Conservation (phyloP, 2,797 vertebrate genomes). For the Enteromius paludinosus region DNA sequence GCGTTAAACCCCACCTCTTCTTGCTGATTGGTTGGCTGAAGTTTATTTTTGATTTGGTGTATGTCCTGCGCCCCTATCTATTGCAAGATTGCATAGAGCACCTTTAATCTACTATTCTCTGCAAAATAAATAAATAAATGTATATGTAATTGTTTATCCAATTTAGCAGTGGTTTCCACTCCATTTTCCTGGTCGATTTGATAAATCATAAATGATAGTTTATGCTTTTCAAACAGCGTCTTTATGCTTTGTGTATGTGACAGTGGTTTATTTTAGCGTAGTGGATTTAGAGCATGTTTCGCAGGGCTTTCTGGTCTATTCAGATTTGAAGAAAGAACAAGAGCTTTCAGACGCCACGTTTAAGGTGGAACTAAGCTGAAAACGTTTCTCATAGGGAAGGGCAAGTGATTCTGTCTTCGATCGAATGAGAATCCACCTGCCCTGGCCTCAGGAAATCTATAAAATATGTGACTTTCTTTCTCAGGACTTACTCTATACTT, state of each 20-base stretch:
- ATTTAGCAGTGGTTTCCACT: neutral
- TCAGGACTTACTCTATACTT: slow-evolving; percentile 10
- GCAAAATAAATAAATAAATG: no score
- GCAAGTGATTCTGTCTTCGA: slow-evolving; percentile 24
- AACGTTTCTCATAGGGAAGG: slow-evolving; percentile 24
- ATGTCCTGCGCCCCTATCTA: no score
- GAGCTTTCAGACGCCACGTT: neutral
- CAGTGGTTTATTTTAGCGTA: slow-evolving; percentile 1
- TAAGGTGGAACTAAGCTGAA: neutral
- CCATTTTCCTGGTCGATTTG: neutral
- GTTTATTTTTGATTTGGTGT: no score
- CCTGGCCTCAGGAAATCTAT: slow-evolving; percentile 27
- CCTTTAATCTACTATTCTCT: no score
- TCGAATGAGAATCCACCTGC: slow-evolving; percentile 10
- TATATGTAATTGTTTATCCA: neutral
- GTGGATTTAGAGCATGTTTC: neutral
- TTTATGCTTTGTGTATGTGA: neutral
- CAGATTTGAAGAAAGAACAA: neutral
- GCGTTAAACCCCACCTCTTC: no score
- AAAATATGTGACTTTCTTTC: neutral
- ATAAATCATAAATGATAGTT: neutral
- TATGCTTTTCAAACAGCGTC: neutral
- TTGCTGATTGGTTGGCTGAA: no score
- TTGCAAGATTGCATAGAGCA: no score
- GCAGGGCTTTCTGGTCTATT: neutral